Evolutionary conservation across 2,797 vertebrate genomes (phyloP).

Genomic region (Mallotus villosus): DNA sequence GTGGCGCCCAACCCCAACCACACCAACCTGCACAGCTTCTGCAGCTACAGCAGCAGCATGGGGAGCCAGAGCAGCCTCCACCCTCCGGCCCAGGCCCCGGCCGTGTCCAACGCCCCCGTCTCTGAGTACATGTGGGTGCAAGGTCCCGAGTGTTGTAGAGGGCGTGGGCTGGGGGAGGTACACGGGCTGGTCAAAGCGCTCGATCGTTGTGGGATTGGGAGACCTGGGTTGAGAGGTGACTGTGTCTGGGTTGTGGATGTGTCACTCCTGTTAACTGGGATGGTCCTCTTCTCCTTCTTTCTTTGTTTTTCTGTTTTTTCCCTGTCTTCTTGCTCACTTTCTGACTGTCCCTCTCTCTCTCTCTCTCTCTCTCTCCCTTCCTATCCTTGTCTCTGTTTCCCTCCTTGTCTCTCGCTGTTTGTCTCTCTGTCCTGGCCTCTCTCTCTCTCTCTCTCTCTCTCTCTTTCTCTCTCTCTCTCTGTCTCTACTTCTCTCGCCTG

Average conservation of each 20-base stretch:
- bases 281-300: too few relatives aligned
- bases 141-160: not conserved
- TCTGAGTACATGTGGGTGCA: conserved; percentile 89
- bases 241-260: not conserved
- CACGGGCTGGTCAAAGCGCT: too few relatives aligned
- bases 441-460: not conserved
- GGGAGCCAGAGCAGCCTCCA: conserved; percentile 95
- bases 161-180: too few relatives aligned
- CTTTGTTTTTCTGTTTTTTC: not conserved
- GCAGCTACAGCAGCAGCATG: conserved; percentile 95
- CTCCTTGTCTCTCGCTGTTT: too few relatives aligned
- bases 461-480: conserved; percentile 25
- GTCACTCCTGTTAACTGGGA: not conserved
- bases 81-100: conserved; percentile 78
- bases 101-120: conserved; percentile 84
- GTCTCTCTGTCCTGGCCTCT: not conserved
- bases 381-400: not conserved
- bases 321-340: too few relatives aligned
- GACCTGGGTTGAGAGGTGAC: not conserved
- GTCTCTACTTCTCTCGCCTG: not conserved
- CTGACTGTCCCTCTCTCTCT: not conserved
- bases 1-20: conserved; percentile 74
- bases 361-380: not conserved
- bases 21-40: conserved; percentile 90
- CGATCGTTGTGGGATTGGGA: not conserved